These are phyloP conservation scores for Tenthredo notha DNA, from an alignment of 2,888 invertebrate genomes.

Conservation along the genomic window DNA sequence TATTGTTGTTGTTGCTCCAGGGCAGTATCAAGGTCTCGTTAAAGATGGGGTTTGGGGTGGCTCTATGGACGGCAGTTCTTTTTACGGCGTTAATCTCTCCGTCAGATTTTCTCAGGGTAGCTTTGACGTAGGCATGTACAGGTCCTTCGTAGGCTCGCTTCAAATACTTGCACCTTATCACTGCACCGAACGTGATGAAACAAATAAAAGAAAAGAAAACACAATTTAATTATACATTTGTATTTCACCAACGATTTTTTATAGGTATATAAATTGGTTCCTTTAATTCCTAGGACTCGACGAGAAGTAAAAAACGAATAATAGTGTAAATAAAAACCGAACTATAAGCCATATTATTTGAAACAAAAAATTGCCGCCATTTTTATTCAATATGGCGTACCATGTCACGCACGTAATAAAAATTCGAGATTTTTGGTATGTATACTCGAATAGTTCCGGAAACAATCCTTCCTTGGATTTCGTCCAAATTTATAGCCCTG, in stretches of 20 bases:
- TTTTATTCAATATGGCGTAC: slow-evolving; percentile 34
- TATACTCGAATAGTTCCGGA: slow-evolving; percentile 18
- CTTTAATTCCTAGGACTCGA: background rate
- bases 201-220: background rate
- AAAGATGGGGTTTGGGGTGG: slow-evolving; percentile 89
- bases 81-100: slow-evolving; percentile 83
- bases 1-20: slow-evolving; percentile 78
- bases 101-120: slow-evolving; percentile 77
- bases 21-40: slow-evolving; percentile 89
- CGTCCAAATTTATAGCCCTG: slow-evolving; percentile 24
- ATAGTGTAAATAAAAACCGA: background rate
- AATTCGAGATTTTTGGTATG: slow-evolving; percentile 36
- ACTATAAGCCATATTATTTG: background rate
- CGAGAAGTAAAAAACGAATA: background rate
- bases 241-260: background rate
- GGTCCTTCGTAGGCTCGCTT: slow-evolving; percentile 84
- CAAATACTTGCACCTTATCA: slow-evolving; percentile 88
- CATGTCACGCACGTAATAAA: slow-evolving; percentile 31
- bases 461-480: slow-evolving; percentile 32
- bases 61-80: slow-evolving; percentile 90
- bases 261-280: background rate
- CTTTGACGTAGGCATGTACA: slow-evolving; percentile 92
- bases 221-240: background rate
- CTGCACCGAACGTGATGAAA: slow-evolving; percentile 78
- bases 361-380: slow-evolving; percentile 38